phyloP scores from a whole-genome alignment of 2,113 vertebrate species.

The Gambusia affinis region DNA sequence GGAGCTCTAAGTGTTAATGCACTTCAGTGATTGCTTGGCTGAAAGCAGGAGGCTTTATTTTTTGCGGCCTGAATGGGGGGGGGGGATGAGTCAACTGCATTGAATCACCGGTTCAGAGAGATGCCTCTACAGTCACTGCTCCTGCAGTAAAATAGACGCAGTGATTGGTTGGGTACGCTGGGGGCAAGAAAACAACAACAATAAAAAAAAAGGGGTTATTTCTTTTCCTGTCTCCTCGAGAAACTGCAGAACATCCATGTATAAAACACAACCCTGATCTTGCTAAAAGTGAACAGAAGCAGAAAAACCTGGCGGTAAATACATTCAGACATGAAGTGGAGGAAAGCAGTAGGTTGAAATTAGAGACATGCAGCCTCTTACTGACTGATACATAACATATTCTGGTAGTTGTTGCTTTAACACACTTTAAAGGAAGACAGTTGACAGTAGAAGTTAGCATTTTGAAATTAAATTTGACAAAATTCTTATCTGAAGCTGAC shows the following conservation, averaged over 20 bases:
- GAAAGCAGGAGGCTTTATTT: neutral
- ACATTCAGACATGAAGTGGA: neutral
- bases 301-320: neutral
- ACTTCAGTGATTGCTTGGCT: neutral
- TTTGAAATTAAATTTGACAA: too few relatives aligned
- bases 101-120: neutral
- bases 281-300: neutral
- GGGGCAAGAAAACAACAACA: neutral
- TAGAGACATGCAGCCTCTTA: too few relatives aligned
- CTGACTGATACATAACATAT: neutral
- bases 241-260: neutral
- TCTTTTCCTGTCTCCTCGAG: neutral
- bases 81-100: neutral
- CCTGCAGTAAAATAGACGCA: neutral
- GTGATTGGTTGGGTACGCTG: neutral
- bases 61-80: neutral
- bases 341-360: too few relatives aligned
- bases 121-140: neutral
- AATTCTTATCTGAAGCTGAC: too few relatives aligned
- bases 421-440: too few relatives aligned
- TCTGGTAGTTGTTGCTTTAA: too few relatives aligned
- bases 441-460: too few relatives aligned
- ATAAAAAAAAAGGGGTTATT: neutral
- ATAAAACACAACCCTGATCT: neutral
- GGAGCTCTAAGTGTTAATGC: constrained; percentile 1